Evolutionary conservation across 2,888 invertebrate species (phyloP), one percentile per base, ranked within the genome.

Genomic region (Drosophila borborema): DNA sequence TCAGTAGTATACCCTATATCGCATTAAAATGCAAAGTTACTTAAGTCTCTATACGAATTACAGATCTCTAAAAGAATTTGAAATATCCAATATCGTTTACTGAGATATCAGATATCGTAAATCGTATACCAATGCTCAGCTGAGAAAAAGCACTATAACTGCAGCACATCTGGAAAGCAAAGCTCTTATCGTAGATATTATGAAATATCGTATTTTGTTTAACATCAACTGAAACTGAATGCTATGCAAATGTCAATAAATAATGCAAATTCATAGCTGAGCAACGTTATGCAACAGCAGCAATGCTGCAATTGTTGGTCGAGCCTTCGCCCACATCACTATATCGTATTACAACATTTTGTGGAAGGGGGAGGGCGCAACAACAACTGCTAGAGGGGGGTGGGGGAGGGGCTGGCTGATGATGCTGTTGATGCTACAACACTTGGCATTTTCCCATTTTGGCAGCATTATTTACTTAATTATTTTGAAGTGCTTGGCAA

Each of bases 401-500:
- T 1, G 1, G 20, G 20, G 20, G 49, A n/a, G n/a, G n/a, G n/a
- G n/a, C n/a, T n/a, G 49, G 28, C 78, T 74, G 49, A 10, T 77
- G 34, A 1, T 23, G 53, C 36, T 40, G 38, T 48, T 43, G 36
- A 56, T 34, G 41, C 28, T 55, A 63, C 63, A 80, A 41, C 72
- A 84, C 74, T 82, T 76, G 76, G 70, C 74, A 64, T 70, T 70
- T 59, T 36, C 48, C 67, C 64, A 70, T 74, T 79, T 87, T 73
- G 73, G 69, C 64, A 71, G 84, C 74, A 61, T 64, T 86, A 86
- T 90, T 86, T 86, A 89, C 90, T 90, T 90, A 90, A 86, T 90
- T 86, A 86, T 86, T 88, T 77, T 82, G 72, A 82, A 86, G 86
- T 90, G 90, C 86, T 86, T 58, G 74, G 89, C 86, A 86, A 86